Conservation (phyloP, 2,888 invertebrate genomes). For the Colostygia pectinataria region DNA sequence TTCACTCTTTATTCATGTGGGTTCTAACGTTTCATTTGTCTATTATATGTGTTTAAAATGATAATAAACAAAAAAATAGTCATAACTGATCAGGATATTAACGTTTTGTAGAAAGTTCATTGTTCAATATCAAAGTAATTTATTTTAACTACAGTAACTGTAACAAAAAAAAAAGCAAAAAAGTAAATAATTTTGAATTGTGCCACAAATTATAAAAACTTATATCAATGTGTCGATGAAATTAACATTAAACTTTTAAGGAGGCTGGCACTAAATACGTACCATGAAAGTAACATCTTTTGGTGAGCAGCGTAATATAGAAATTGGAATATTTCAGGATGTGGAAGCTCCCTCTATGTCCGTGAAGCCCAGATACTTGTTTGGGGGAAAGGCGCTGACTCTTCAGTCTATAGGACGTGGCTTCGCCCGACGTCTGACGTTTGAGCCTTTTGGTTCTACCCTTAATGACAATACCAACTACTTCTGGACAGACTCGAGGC, state of each 20-base stretch:
- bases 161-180: background rate
- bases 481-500: slow-evolving; percentile 90
- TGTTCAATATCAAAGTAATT: background rate
- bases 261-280: slow-evolving; percentile 15
- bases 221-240: background rate
- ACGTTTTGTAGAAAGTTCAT: slow-evolving; percentile 21
- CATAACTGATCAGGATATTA: slow-evolving; percentile 46
- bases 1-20: slow-evolving; percentile 19
- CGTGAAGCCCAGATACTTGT: slow-evolving; percentile 82
- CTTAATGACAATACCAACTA: slow-evolving; percentile 87
- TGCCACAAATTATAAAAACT: background rate
- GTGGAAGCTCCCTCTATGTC: slow-evolving; percentile 71
- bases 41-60: background rate
- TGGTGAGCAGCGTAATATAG: slow-evolving; percentile 45
- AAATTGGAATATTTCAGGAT: slow-evolving; percentile 64
- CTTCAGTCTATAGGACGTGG: slow-evolving; percentile 88
- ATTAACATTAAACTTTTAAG: slow-evolving; percentile 12
- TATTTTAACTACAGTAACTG: background rate
- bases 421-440: slow-evolving; percentile 88
- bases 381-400: slow-evolving; percentile 85
- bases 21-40: slow-evolving; percentile 12
- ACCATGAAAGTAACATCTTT: slow-evolving; percentile 16
- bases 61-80: slow-evolving; percentile 48
- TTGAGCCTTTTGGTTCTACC: slow-evolving; percentile 84
- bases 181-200: slow-evolving; percentile 1